Base-by-base conservation (phyloP, 2,888 invertebrate genomes). In the Allacma fusca region DNA sequence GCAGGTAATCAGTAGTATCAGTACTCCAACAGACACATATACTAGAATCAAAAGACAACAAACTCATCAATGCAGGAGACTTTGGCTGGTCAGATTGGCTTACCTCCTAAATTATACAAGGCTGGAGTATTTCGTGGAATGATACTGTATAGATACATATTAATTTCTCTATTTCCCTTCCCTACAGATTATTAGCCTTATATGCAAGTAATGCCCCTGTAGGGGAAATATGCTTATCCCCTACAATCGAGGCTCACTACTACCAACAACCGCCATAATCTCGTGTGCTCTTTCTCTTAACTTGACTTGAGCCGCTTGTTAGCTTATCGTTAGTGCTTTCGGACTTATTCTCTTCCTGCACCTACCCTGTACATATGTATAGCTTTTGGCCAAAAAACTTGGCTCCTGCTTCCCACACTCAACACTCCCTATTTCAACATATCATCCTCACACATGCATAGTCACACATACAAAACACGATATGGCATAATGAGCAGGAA, bases 241-340 rank as follows among this genome's bases (percentile, higher is more conserved):
- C 9, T 34, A 9, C 5, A 34, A 34, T 34, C 34, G 34, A 34
- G 9, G 9, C 34, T 34, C 34, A 34, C 9, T 34, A 9, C 4
- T 34, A 9, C 34, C 5, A 34, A 34, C 4, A 34, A 34, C 34
- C 34, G 9, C 34, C 34, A n/a, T 34, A 34, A 34, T 34, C 34
- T 34, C 34, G 34, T 34, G 34, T 34, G 9, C 34, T 34, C 34
- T 34, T 34, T 34, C 50, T 50, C 50, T 50, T 50, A 50, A 50
- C 50, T 50, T 50, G 50, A n/a, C 50, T 50, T 50, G 50, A 50
- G 50, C 50, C 50, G 16, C 50, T 50, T 50, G 50, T 50, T 50
- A 50, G 50, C 50, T 50, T 50, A n/a, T 50, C 50, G 50, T 50
- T 50, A 50, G 19, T n/a, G 19, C n/a, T 50, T 50, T n/a, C 7